Base-by-base conservation (phyloP, 2,113 vertebrate genomes). In the Tyrannus savana region DNA sequence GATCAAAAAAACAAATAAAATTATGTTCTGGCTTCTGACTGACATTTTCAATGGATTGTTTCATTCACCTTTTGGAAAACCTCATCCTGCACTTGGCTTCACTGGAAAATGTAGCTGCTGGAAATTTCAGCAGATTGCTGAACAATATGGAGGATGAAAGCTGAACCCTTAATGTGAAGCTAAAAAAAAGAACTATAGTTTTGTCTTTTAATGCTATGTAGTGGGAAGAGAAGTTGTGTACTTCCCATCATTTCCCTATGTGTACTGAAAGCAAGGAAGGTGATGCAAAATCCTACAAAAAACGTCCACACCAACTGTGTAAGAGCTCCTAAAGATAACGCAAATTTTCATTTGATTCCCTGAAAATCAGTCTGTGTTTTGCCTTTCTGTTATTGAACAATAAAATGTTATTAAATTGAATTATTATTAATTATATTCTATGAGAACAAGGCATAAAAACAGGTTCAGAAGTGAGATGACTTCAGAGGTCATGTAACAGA, bases 1-100 rank as follows among this genome's bases (percentile, higher is more conserved):
- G 89, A 93, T 85, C 76, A 95, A 85, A 97, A 94, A 96, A 91
- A 23, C 47, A 93, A 96, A 95, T 89, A 93, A 90, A 90, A 93
- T 85, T 90, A 88, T 58, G n/a, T 52, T 82, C 91, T 96, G 89
- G 89, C 93, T 96, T 96, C 85, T 95, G 87, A 92, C 60, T 88
- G 94, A 95, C 82, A 93, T 97, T 95, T 95, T 95, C 78, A 94
- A 90, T 89, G 82, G 89, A 64, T 95, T 87, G 72, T 90, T 97
- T 87, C 88, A 91, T 92, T 94, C 85, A 96, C 92, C 87, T 96
- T 96, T 96, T 90, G 91, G 89, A 91, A 93, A 93, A 93, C 60
- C 33, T 95, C 56, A 27, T 71, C 64, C 67, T 79, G 15, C 69
- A 64, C 42, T 96, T 92, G 92, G 72, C 81, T 81, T 88, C 12